Percentiles rank a stretch among this genome's conserved stretches.
Conservation (phyloP, 2,797 vertebrate genomes). For the Sebastes variabilis region DNA sequence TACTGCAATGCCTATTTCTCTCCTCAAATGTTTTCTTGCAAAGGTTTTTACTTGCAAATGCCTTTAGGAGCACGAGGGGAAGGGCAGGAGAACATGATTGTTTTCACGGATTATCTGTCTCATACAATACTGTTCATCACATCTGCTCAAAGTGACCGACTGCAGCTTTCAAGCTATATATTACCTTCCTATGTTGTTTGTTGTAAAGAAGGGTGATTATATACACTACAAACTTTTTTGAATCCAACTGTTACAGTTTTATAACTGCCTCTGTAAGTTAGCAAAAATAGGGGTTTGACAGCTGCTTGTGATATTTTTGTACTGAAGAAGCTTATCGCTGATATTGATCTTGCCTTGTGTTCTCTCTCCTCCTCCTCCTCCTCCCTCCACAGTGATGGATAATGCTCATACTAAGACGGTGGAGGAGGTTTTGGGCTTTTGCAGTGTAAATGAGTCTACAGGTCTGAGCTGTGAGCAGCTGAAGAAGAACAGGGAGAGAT, state of each 20-base stretch:
- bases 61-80: no score
- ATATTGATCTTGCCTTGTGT: neutral
- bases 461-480: conserved; percentile 85
- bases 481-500: conserved; percentile 83
- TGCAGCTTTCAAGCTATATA: neutral
- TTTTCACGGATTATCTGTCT: neutral
- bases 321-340: neutral
- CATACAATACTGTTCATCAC: neutral
- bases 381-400: conserved; percentile 78
- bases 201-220: neutral
- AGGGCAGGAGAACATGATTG: neutral
- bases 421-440: conserved; percentile 84
- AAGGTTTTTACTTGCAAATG: no score
- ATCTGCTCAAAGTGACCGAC: no score
- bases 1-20: neutral
- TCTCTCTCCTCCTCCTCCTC: neutral
- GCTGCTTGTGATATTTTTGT: neutral
- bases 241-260: neutral
- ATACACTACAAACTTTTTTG: neutral
- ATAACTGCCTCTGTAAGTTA: neutral
- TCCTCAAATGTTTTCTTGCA: neutral
- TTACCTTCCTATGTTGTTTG: neutral
- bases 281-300: neutral
- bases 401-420: conserved; percentile 87
- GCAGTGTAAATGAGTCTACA: conserved; percentile 83